Evolutionary conservation across 1,140 invertebrate genomes (phyloP).

Genomic region (Lethrus apterus): DNA sequence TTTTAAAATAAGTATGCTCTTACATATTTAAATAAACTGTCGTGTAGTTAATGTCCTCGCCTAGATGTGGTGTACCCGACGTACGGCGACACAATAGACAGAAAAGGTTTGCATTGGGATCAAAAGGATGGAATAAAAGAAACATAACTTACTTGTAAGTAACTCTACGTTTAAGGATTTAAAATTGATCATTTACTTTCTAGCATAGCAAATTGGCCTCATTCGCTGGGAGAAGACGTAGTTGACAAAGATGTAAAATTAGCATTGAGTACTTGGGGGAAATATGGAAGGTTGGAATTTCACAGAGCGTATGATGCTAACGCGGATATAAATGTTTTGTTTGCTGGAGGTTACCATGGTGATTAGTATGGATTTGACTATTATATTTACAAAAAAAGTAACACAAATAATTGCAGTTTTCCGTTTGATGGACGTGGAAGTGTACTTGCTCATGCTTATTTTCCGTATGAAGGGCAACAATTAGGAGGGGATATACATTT

Average conservation of each 20-base stretch:
- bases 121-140: conserved; percentile 53
- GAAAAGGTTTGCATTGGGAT: conserved; percentile 51
- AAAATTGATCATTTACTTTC: conserved; percentile 18
- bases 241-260: conserved; percentile 48
- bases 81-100: conserved; percentile 39
- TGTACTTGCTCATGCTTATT: conserved; percentile 70
- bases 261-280: conserved; percentile 56
- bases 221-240: conserved; percentile 46
- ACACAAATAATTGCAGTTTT: conserved; percentile 42
- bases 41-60: conserved; percentile 53
- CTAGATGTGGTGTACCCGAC: conserved; percentile 60
- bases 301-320: conserved; percentile 34
- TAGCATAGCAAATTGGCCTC: conserved; percentile 59
- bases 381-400: not conserved
- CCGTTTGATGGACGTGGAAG: conserved; percentile 63
- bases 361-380: conserved; percentile 47
- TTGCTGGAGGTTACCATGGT: conserved; percentile 54
- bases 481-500: conserved; percentile 65
- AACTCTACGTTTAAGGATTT: not conserved
- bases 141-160: conserved; percentile 54
- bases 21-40: no score
- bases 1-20: conserved; percentile 2
- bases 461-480: conserved; percentile 47
- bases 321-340: conserved; percentile 61
- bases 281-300: conserved; percentile 54